phyloP scores from a whole-genome alignment of 2,888 invertebrate species.

The Cephus runcator region DNA sequence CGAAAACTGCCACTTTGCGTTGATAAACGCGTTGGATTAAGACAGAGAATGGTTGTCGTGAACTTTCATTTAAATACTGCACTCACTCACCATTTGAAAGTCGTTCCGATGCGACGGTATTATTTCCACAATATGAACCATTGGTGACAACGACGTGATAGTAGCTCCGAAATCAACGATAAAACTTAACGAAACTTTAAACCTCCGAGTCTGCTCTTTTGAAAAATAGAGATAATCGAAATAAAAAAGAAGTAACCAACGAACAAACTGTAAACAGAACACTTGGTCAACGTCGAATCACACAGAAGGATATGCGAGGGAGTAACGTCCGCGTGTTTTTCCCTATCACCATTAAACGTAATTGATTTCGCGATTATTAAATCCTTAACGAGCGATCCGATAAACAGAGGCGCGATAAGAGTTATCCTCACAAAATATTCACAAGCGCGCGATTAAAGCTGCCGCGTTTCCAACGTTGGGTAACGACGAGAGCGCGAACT shows the following conservation, averaged over 20 bases:
- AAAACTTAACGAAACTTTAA: not conserved
- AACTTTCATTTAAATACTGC: not conserved
- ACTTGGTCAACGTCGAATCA: not conserved
- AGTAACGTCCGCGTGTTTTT: not conserved
- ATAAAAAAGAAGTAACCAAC: not conserved
- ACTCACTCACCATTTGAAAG: constrained; percentile 61
- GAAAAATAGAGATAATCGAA: constrained; percentile 1
- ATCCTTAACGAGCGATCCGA: not conserved
- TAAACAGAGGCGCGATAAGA: not conserved
- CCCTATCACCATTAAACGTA: not conserved
- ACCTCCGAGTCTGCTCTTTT: not conserved
- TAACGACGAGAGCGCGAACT: not conserved
- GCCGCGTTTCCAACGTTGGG: not conserved
- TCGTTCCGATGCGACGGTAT: constrained; percentile 65
- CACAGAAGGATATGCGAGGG: not conserved
- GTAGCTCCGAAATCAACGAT: not conserved
- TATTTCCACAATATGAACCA: constrained; percentile 64
- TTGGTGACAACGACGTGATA: constrained; percentile 48
- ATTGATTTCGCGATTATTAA: not conserved
- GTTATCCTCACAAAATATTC: not conserved
- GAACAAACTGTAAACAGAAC: not conserved
- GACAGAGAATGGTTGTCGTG: not conserved
- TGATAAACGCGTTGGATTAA: not conserved
- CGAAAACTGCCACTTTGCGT: not conserved
- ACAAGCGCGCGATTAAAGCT: not conserved